Conservation (phyloP, 2,113 vertebrate species). For the Noctilio leporinus region DNA sequence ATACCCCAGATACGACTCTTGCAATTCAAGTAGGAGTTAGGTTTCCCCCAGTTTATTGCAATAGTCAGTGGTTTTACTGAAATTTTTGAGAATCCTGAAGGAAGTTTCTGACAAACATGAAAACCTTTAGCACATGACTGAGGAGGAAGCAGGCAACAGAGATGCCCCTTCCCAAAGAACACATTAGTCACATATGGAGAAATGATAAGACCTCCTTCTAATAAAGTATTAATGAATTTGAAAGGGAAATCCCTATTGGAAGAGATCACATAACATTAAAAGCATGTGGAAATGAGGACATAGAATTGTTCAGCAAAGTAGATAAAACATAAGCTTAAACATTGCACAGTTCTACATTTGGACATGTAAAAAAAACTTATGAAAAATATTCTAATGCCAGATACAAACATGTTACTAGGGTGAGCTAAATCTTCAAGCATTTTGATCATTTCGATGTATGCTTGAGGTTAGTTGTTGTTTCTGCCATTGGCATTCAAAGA, state of each 20-base stretch:
- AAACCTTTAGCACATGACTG: slow-evolving; percentile 16
- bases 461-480: background rate
- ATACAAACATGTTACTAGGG: background rate
- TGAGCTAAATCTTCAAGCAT: background rate
- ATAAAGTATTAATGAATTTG: slow-evolving; percentile 39
- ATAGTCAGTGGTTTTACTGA: background rate
- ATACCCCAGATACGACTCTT: background rate
- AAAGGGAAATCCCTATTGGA: background rate
- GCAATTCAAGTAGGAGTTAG: background rate
- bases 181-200: background rate
- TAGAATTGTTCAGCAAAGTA: background rate
- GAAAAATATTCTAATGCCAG: background rate
- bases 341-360: background rate
- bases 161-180: background rate
- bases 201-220: background rate
- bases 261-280: background rate
- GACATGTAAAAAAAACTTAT: background rate
- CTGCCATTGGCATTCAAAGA: background rate
- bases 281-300: background rate
- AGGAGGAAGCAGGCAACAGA: slow-evolving; percentile 3
- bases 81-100: slow-evolving; percentile 15
- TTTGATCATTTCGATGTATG: background rate
- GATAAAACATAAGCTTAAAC: background rate
- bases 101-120: slow-evolving; percentile 30
- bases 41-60: background rate